Percentiles rank a stretch among this genome's conserved stretches.
Evolutionary conservation across 37 sponge, comb jelly and placozoan genomes (phyloP).

Genomic region (Cladorhizidae sp.): DNA sequence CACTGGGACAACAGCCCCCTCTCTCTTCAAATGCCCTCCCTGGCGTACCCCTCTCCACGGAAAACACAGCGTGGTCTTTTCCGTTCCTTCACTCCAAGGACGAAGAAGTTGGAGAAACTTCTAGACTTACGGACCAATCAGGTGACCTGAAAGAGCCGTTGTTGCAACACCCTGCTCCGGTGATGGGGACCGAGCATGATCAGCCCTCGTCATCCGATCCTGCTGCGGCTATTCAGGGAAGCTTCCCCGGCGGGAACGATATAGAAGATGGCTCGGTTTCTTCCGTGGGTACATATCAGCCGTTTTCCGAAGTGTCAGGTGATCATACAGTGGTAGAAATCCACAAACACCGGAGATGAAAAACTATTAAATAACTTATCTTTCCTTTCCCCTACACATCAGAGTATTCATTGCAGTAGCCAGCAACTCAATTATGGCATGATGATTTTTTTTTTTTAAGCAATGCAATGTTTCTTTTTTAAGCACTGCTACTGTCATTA

Average conservation of each 20-base stretch:
- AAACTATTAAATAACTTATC: no score
- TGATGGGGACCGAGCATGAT: not conserved
- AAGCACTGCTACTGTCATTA: no score
- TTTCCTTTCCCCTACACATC: no score
- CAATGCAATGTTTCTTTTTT: no score
- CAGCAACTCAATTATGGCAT: not conserved
- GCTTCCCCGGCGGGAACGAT: not conserved
- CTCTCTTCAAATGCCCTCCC: no score
- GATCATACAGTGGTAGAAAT: not conserved
- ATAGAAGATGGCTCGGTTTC: not conserved
- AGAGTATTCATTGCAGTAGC: no score
- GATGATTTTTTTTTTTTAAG: no score
- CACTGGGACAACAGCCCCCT: no score
- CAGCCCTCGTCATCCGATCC: not conserved
- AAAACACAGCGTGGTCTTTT: not conserved
- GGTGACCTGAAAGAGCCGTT: not conserved
- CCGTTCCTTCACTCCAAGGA: not conserved
- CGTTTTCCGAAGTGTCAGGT: not conserved
- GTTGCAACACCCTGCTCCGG: not conserved
- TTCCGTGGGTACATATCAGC: not conserved
- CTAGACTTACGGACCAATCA: not conserved
- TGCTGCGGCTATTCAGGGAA: not conserved
- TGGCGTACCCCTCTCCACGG: not conserved
- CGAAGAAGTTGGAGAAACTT: not conserved
- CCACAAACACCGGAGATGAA: not conserved